Evolutionary conservation across 2,797 vertebrate genomes (phyloP), one percentile per base, ranked within the genome.

Genomic region (Sitta carolinensis): DNA sequence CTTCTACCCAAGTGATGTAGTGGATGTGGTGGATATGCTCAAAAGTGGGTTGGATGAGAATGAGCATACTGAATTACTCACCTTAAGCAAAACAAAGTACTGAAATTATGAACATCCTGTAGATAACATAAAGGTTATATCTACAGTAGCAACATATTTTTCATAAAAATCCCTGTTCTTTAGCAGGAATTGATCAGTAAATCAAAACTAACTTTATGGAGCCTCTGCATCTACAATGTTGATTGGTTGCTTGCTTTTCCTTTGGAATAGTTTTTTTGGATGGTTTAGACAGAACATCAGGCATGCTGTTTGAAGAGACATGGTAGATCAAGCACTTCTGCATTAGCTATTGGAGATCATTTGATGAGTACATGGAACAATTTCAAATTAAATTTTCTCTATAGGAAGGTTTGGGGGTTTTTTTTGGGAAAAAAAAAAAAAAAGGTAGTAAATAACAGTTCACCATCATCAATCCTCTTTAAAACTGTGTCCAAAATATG

Each of bases 381-480:
- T 69, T 84, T 86, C 10, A 42, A 74, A 13, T 50, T 47, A 15
- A 36, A 1, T 54, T 78, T 81, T 50, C 22, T 78, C 17, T 70
- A 2, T 13, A 64, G 10, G 30, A 59, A 64, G 8, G 1, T 0
- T 23, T 70, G 5, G 10, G 2, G n/a, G n/a, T n/a, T 3, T 32
- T 14, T 72, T 48, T 30, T 3, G 1, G 6, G 13, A 1, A 2
- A 13, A 0, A 1, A 2, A 13, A 0, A 1, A 15, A 25, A 4
- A 58, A 27, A 5, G 6, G 10, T 13, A 10, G 7, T 69, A 89
- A 47, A 47, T 43, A 69, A 36, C 8, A 36, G 5, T 40, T 86
- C 9, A 18, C 5, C 2, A 26, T 77, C 30, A 67, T 26, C 12
- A 69, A 43, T 23, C 7, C 4, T 76, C 67, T 66, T 76, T 51